Percentiles rank a stretch among this genome's conserved stretches.
These are phyloP conservation scores for Chrysodeixis includens DNA, from an alignment of 2,888 invertebrate species.

Conservation along the genomic window DNA sequence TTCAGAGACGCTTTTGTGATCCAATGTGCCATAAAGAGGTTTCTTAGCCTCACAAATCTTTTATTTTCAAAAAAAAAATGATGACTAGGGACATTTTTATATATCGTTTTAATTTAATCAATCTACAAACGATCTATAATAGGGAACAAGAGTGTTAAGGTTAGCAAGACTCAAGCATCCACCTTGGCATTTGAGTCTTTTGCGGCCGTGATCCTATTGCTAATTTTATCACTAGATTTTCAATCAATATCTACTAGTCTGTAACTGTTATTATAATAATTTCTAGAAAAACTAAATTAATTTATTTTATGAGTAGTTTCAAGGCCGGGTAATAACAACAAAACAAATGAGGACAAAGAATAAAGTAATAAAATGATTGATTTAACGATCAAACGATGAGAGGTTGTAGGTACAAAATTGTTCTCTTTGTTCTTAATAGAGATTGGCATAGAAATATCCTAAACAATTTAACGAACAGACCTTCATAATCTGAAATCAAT, in stretches of 20 bases:
- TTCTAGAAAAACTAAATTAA: not conserved
- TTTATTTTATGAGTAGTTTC: not conserved
- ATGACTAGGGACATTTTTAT: too few species aligned
- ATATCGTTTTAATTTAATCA: too few species aligned
- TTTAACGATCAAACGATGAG: too few species aligned
- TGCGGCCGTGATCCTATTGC: slow-evolving; percentile 12
- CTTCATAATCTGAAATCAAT: slow-evolving; percentile 48
- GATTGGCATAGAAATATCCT: slow-evolving; percentile 25
- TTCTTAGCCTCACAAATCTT: too few species aligned
- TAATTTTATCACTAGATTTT: slow-evolving; percentile 13
- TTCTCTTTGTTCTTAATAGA: not conserved
- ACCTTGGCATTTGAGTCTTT: slow-evolving; percentile 42
- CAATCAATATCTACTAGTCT: not conserved
- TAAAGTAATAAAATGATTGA: too few species aligned
- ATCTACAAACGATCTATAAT: not conserved
- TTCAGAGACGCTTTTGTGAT: too few species aligned
- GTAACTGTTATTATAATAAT: not conserved
- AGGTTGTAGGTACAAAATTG: not conserved
- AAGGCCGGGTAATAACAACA: too few species aligned
- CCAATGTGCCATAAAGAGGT: too few species aligned
- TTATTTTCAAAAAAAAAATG: too few species aligned
- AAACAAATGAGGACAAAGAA: too few species aligned
- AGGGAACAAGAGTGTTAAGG: not conserved
- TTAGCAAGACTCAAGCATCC: slow-evolving; percentile 12
- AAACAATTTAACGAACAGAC: slow-evolving; percentile 23